Percentiles rank a stretch among this genome's conserved stretches.
These are phyloP conservation scores for Pollicipes pollicipes DNA, from an alignment of 1,140 invertebrate species.

Conservation along the genomic window DNA sequence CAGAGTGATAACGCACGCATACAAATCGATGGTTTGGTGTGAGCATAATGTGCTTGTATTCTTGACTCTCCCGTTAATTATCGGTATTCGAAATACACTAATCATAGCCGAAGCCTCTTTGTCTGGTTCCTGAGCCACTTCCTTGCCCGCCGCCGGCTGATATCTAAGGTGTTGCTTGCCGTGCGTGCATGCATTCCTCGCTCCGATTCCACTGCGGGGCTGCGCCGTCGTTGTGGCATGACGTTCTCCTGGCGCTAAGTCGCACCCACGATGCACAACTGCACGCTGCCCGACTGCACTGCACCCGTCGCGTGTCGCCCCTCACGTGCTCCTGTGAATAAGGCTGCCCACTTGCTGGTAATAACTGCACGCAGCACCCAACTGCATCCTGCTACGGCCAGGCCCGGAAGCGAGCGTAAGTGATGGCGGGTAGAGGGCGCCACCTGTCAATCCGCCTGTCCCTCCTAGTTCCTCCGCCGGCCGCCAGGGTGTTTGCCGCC, in stretches of 20 bases:
- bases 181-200: neutral
- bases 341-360: too few relatives aligned
- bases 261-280: too few relatives aligned
- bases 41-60: neutral
- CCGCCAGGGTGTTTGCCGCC: neutral
- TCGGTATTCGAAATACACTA: neutral
- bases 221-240: neutral
- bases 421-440: too few relatives aligned
- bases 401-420: conserved; percentile 36
- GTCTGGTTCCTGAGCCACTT: too few relatives aligned
- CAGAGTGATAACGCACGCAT: too few relatives aligned
- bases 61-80: neutral
- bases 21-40: neutral
- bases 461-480: neutral
- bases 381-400: too few relatives aligned
- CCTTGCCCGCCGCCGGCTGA: too few relatives aligned
- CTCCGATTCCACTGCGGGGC: neutral
- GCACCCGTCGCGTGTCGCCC: too few relatives aligned
- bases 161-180: neutral
- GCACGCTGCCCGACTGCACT: too few relatives aligned
- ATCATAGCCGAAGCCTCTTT: neutral
- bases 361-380: too few relatives aligned
- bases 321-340: neutral
- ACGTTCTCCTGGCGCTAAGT: too few relatives aligned
- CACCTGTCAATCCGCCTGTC: neutral